Evolutionary conservation across 2,888 invertebrate species (phyloP).

Genomic region (Aethes cnicana): DNA sequence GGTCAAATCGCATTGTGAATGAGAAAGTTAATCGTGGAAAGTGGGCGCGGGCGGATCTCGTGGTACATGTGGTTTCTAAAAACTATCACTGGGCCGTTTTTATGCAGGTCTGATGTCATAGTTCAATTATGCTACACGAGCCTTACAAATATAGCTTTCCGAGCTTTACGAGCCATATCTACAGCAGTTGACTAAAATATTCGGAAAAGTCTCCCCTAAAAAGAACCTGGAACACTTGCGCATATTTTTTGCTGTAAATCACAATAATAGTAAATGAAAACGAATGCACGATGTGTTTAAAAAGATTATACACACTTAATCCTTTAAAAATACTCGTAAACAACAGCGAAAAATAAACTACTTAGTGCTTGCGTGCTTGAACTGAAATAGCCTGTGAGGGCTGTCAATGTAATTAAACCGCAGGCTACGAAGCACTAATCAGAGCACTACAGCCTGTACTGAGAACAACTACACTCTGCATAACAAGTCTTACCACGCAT

Average conservation of each 20-base stretch:
- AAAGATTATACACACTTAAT: no score
- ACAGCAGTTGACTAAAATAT: no score
- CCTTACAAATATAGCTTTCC: no score
- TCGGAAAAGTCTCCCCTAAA: no score
- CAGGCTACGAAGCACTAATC: slow-evolving; percentile 6
- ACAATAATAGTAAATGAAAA: no score
- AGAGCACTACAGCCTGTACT: neutral
- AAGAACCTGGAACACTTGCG: no score
- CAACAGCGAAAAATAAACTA: neutral
- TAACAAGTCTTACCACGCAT: no score
- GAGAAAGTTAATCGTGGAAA: slow-evolving; percentile 81
- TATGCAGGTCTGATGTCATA: slow-evolving; percentile 23
- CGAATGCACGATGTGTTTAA: no score
- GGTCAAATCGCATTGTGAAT: slow-evolving; percentile 76
- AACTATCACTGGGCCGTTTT: slow-evolving; percentile 29
- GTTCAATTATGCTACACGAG: slow-evolving; percentile 8
- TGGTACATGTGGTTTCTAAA: slow-evolving; percentile 66
- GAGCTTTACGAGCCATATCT: no score
- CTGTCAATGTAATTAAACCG: slow-evolving; percentile 21
- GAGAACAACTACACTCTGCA: no score
- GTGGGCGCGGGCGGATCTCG: slow-evolving; percentile 67
- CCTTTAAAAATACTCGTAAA: no score
- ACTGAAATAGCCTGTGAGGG: slow-evolving; percentile 1
- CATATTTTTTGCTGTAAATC: no score
- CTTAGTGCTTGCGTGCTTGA: neutral